These are phyloP conservation scores for Aphelinus atriplicis DNA, from an alignment of 1,140 invertebrate genomes.

Conservation along the genomic window DNA sequence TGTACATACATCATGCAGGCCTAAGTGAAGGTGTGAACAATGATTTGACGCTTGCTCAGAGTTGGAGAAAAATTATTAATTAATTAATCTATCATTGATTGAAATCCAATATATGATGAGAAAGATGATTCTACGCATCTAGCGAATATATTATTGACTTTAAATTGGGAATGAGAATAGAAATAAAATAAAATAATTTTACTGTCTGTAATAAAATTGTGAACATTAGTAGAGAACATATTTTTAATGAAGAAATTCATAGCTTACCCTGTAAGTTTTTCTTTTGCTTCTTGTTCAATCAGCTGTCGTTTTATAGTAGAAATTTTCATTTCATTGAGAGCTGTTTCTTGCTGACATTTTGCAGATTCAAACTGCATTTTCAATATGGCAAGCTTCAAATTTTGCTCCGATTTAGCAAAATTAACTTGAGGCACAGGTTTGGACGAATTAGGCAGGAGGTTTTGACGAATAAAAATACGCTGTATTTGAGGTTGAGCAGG, in stretches of 20 bases:
- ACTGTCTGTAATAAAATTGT: no score
- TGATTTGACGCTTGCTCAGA: no score
- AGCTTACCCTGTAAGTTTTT: not conserved
- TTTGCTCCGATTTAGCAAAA: conserved; percentile 42
- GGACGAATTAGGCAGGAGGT: not conserved
- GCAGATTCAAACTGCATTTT: conserved; percentile 46
- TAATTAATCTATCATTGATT: no score
- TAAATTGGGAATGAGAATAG: not conserved
- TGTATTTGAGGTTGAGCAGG: not conserved
- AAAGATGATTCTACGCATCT: not conserved
- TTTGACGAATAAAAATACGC: not conserved
- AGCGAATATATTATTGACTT: not conserved
- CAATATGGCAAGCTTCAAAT: conserved; percentile 46
- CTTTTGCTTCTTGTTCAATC: not conserved
- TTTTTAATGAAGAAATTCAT: no score
- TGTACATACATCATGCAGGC: no score
- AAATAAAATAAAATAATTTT: not conserved
- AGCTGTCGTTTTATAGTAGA: not conserved
- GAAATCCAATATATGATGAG: not conserved
- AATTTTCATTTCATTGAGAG: not conserved
- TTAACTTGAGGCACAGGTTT: not conserved
- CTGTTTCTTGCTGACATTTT: conserved; percentile 30
- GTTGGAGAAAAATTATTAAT: no score
- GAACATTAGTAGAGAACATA: no score
- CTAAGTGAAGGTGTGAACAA: no score